Percentiles rank a stretch among this genome's conserved stretches.
These are phyloP conservation scores for Eubasilissa regina DNA, from an alignment of 1,140 invertebrate species.

Conservation along the genomic window DNA sequence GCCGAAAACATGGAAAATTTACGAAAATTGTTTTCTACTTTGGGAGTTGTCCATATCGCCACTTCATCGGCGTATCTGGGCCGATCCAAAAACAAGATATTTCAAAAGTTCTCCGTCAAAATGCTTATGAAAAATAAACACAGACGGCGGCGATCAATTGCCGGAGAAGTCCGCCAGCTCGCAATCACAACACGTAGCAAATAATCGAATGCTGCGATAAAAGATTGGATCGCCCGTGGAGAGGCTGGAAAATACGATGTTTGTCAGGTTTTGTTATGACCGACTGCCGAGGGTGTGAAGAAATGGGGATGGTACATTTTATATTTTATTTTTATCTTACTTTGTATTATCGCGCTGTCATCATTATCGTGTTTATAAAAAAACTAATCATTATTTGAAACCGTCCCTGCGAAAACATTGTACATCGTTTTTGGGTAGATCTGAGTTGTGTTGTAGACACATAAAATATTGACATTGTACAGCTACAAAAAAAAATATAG, in stretches of 20 bases:
- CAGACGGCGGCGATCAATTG: conserved; percentile 17
- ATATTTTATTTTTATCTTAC: too few species aligned
- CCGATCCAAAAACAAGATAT: conserved; percentile 32
- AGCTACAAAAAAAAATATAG: too few species aligned
- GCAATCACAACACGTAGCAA: conserved; percentile 52
- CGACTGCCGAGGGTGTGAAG: not conserved
- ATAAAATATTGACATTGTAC: too few species aligned
- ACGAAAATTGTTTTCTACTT: not conserved
- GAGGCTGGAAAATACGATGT: conserved; percentile 10
- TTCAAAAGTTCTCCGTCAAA: conserved; percentile 31
- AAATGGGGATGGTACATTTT: too few species aligned
- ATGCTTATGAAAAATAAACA: conserved; percentile 27
- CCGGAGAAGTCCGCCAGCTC: conserved; percentile 28
- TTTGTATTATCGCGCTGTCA: too few species aligned
- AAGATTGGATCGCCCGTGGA: conserved; percentile 1
- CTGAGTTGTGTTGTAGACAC: too few species aligned
- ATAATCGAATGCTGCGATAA: conserved; percentile 48
- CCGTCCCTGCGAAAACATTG: too few species aligned
- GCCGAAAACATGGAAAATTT: not conserved
- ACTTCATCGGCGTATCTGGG: conserved; percentile 25
- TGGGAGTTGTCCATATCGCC: not conserved
- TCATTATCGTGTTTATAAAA: too few species aligned
- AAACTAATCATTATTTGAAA: too few species aligned
- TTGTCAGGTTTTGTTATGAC: conserved; percentile 14
- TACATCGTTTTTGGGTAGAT: too few species aligned